A percentile compares a stretch with the other conserved stretches of the same genome.
phyloP scores from a whole-genome alignment of 2,113 vertebrate genomes.

The Pycnonotus jocosus region DNA sequence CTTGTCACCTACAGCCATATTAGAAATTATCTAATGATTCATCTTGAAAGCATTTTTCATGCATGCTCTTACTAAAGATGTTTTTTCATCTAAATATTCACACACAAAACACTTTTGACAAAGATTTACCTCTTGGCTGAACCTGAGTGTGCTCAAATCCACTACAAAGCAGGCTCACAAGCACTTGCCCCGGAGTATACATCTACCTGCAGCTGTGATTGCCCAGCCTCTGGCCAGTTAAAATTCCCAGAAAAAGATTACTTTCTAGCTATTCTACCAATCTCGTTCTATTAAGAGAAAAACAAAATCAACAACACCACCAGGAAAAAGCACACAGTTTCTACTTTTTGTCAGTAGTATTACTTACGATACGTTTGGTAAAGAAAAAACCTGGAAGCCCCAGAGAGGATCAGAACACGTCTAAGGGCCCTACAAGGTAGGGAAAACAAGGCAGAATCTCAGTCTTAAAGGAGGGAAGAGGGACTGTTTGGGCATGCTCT shows the following conservation, averaged over 20 bases:
- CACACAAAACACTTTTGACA: background rate
- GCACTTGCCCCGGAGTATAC: accelerated
- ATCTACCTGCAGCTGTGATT: background rate
- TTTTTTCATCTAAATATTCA: background rate
- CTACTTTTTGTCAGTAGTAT: background rate
- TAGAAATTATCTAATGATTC: constrained; percentile 4
- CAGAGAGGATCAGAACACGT: background rate
- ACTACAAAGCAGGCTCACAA: background rate
- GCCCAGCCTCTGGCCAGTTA: background rate
- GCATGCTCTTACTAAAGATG: background rate
- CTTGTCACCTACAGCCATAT: background rate
- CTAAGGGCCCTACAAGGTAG: background rate
- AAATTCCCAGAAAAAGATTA: background rate
- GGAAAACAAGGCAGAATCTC: background rate
- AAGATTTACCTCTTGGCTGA: background rate
- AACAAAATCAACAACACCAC: background rate
- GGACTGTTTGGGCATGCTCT: background rate
- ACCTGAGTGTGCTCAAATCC: background rate
- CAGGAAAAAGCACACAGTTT: background rate
- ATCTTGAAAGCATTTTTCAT: background rate
- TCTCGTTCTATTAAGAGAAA: background rate
- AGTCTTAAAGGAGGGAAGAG: background rate
- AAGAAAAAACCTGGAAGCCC: background rate
- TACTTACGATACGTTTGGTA: background rate
- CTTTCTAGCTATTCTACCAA: background rate